Conservation (phyloP, 2,797 vertebrate genomes). For the Malacoraja senta region DNA sequence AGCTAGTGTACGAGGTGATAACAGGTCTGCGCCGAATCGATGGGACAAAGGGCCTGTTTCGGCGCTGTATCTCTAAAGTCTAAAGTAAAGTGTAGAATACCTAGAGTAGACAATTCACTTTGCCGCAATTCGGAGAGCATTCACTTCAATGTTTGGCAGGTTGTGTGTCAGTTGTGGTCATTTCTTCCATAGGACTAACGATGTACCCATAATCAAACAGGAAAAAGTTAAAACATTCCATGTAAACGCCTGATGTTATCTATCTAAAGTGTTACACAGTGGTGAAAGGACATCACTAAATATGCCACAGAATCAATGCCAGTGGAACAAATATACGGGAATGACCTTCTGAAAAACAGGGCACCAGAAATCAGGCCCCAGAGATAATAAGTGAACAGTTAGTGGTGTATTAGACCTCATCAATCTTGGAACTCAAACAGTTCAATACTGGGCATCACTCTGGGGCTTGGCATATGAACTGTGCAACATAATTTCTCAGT, state of each 20-base stretch:
- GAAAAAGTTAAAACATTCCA: neutral
- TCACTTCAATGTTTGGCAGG: neutral
- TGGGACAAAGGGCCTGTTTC: too few relatives aligned
- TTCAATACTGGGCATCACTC: constrained; percentile 46
- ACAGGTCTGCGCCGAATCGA: too few relatives aligned
- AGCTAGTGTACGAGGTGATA: too few relatives aligned
- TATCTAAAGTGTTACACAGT: constrained; percentile 5
- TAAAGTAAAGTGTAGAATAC: neutral
- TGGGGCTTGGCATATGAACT: constrained; percentile 38
- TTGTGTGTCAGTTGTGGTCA: too few relatives aligned
- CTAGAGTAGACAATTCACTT: neutral
- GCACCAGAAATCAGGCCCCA: constrained; percentile 54
- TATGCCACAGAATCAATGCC: constrained; percentile 55
- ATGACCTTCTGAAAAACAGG: constrained; percentile 63
- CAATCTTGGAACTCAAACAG: constrained; percentile 55
- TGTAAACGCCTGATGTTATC: neutral
- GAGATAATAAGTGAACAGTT: constrained; percentile 65
- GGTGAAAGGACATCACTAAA: constrained; percentile 45
- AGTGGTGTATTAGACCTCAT: constrained; percentile 60
- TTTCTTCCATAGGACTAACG: neutral
- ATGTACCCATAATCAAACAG: neutral
- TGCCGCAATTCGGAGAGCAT: neutral
- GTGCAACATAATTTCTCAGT: constrained; percentile 2
- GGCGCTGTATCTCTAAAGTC: too few relatives aligned
- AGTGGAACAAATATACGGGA: constrained; percentile 51